Evolutionary conservation across 2,888 invertebrate species (phyloP), one percentile per base, ranked within the genome.

Genomic region (Caenorhabditis imperialis): DNA sequence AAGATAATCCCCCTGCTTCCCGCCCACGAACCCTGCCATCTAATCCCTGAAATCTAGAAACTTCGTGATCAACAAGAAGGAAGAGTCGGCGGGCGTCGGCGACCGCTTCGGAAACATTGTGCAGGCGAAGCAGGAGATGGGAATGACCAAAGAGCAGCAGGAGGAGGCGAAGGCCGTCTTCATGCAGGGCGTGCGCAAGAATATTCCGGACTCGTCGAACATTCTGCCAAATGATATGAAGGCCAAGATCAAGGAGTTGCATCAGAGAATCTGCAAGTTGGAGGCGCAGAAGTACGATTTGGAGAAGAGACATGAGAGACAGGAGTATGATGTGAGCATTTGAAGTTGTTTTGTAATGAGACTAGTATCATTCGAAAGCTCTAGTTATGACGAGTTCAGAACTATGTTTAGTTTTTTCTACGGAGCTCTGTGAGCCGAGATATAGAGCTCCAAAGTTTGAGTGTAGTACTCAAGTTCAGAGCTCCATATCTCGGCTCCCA

Each of bases 71-170:
- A 51, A 88, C 61, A 85, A 88, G 67, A 87, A 87, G 73, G 86
- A 84, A 27, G 88, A 88, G 23, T 53, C 60, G 22, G 55, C 65
- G 20, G 72, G 72, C 20, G 75, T 71, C 27, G 81, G 81, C 44
- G 86, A 86, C 73, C 82, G 89, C 81, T 89, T 87, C 87, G 90
- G 86, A 90, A 94, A 93, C 90, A 92, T 95, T 82, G 93, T 93
- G 89, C 93, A 93, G 87, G 95, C 96, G 88, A 95, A 95, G 90
- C 91, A 94, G 88, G 98, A 98, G 91, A 93, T 97, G 90, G 94
- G 94, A 92, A 98, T 99, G 92, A 97, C 98, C 91, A 98, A 96
- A 92, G 99, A 99, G 90, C 98, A 99, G 91, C 91, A 98, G 89
- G 98, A 97, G 89, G 97, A 97, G 90, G 97, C 98, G 91, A 99